phyloP scores from a whole-genome alignment of 1,140 invertebrate species.

The Solenopsis fugax region DNA sequence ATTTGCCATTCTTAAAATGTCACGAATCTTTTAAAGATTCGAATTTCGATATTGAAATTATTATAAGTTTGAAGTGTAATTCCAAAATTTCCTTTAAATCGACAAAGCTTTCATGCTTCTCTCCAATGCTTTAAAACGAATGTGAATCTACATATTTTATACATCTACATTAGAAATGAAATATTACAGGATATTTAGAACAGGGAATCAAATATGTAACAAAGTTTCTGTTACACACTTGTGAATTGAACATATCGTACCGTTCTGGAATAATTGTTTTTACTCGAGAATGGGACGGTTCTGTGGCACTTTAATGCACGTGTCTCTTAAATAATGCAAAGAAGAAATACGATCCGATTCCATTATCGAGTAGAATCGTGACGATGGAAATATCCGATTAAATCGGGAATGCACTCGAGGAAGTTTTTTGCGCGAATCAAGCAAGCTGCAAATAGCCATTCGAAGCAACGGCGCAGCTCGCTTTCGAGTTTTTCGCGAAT shows the following conservation, averaged over 20 bases:
- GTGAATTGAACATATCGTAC: background rate
- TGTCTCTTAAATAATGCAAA: slow-evolving; percentile 51
- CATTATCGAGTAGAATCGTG: slow-evolving; percentile 52
- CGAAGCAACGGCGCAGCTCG: slow-evolving; percentile 3
- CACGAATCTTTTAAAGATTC: background rate
- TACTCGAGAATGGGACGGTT: background rate
- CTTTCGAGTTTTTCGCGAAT: slow-evolving; percentile 44
- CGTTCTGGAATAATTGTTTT: slow-evolving; percentile 22
- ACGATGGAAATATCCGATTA: slow-evolving; percentile 57
- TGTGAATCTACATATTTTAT: background rate
- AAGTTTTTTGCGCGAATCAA: slow-evolving; percentile 52
- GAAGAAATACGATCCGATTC: slow-evolving; percentile 33
- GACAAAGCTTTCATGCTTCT: background rate
- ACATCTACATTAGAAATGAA: background rate
- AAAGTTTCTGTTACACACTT: background rate
- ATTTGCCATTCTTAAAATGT: background rate
- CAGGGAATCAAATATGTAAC: slow-evolving; percentile 22
- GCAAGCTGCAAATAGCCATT: slow-evolving; percentile 45
- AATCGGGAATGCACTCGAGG: slow-evolving; percentile 46
- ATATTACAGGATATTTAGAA: slow-evolving; percentile 7
- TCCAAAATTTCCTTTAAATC: background rate
- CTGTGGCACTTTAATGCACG: slow-evolving; percentile 5
- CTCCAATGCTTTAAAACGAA: background rate
- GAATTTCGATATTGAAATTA: no score
- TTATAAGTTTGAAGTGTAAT: background rate